Conservation (phyloP, 2,797 vertebrate species). For the Echeneis naucrates region DNA sequence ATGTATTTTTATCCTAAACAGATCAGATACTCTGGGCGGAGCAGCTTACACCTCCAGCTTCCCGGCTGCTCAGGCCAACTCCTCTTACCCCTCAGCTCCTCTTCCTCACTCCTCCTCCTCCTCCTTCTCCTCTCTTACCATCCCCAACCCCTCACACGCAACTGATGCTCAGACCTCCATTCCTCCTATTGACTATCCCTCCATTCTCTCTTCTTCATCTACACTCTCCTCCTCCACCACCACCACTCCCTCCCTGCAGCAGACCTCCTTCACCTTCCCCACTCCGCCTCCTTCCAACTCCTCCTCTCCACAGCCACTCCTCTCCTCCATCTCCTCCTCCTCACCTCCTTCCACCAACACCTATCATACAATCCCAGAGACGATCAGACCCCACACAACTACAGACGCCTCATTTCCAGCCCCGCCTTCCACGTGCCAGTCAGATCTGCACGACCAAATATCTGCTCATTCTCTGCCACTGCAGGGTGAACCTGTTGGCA, state of each 20-base stretch:
- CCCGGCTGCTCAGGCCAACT: slow-evolving; percentile 72
- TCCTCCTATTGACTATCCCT: slow-evolving; percentile 59
- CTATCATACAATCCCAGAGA: slow-evolving; percentile 64
- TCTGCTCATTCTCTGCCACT: slow-evolving; percentile 56
- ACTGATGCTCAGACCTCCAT: slow-evolving; percentile 48
- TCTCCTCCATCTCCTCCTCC: slow-evolving; percentile 47
- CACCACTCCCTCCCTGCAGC: slow-evolving; percentile 62
- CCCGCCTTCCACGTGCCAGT: slow-evolving; percentile 39
- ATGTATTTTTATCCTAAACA: slow-evolving; percentile 57
- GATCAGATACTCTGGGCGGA: slow-evolving; percentile 72
- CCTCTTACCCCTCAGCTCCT: slow-evolving; percentile 65
- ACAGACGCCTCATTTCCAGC: slow-evolving; percentile 54
- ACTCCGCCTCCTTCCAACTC: slow-evolving; percentile 64
- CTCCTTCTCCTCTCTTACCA: slow-evolving; percentile 60
- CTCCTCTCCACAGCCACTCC: slow-evolving; percentile 69
- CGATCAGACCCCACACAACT: slow-evolving; percentile 67
- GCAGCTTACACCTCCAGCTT: slow-evolving; percentile 69
- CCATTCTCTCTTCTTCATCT: slow-evolving; percentile 65
- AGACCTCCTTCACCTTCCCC: slow-evolving; percentile 65
- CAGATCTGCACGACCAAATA: slow-evolving; percentile 58
- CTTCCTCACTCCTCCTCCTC: slow-evolving; percentile 78
- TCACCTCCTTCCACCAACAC: slow-evolving; percentile 42
- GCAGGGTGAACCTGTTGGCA: slow-evolving; percentile 36
- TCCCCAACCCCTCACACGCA: slow-evolving; percentile 33
- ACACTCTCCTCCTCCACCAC: slow-evolving; percentile 52